phyloP scores from a whole-genome alignment of 2,888 invertebrate genomes.

The Parnassius smintheus region DNA sequence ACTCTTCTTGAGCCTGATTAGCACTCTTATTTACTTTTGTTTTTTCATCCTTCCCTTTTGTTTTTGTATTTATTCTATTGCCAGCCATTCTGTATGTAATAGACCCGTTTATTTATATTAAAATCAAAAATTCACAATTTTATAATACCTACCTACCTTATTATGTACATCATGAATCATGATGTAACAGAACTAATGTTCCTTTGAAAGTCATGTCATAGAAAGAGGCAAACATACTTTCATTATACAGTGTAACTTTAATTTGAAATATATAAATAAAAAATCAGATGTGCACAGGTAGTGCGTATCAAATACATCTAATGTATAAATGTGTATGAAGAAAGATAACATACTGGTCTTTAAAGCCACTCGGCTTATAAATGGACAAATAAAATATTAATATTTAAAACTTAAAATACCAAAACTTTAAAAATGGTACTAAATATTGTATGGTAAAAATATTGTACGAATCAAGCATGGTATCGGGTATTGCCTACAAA shows the following conservation, averaged over 20 bases:
- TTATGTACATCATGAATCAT: slow-evolving; percentile 24
- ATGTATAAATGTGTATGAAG: slow-evolving; percentile 7
- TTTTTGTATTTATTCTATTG: slow-evolving; percentile 66
- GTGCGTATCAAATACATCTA: not conserved
- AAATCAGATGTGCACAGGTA: not conserved
- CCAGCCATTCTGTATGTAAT: slow-evolving; percentile 60
- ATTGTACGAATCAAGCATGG: slow-evolving; percentile 54
- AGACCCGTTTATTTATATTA: slow-evolving; percentile 7
- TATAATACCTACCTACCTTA: slow-evolving; percentile 20
- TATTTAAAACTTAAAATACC: too few species aligned
- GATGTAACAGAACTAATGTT: slow-evolving; percentile 22
- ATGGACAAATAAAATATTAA: too few species aligned
- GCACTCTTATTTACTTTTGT: slow-evolving; percentile 55
- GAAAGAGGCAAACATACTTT: not conserved
- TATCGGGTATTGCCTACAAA: slow-evolving; percentile 53
- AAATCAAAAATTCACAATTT: slow-evolving; percentile 13
- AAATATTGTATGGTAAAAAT: slow-evolving; percentile 6
- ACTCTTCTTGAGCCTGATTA: slow-evolving; percentile 57
- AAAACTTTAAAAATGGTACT: too few species aligned
- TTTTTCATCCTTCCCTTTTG: slow-evolving; percentile 66
- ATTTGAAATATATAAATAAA: not conserved
- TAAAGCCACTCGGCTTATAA: not conserved
- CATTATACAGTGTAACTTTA: not conserved
- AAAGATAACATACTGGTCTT: slow-evolving; percentile 3
- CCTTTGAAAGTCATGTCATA: not conserved